Percentiles rank a stretch among this genome's conserved stretches.
phyloP scores from a whole-genome alignment of 2,797 vertebrate genomes.

The Chloroceryle amazona region DNA sequence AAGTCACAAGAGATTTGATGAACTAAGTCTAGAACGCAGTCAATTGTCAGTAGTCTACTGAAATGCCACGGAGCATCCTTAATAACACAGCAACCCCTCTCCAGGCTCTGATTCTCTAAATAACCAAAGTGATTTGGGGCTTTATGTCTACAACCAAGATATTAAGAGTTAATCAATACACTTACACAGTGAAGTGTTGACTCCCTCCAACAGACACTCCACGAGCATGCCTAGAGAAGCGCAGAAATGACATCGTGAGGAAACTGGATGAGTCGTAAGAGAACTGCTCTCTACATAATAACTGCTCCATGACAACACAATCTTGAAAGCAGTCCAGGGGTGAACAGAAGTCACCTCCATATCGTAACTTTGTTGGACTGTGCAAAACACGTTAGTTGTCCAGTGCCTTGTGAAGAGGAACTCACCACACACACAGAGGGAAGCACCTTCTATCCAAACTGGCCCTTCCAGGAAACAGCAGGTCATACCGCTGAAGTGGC shows the following conservation, averaged over 20 bases:
- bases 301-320: not conserved
- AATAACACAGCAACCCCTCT: not conserved
- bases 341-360: not conserved
- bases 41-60: not conserved
- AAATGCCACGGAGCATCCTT: not conserved
- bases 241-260: not conserved
- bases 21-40: not conserved
- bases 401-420: not conserved
- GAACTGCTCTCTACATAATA: not conserved
- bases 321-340: not conserved
- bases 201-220: not conserved
- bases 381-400: not conserved
- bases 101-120: not conserved
- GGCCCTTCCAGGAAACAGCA: not conserved
- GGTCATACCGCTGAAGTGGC: not conserved
- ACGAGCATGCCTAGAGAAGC: not conserved
- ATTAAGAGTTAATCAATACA: not conserved
- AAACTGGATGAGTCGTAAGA: not conserved
- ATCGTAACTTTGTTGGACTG: not conserved
- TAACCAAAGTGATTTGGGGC: not conserved
- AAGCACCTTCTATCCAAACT: not conserved
- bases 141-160: not conserved
- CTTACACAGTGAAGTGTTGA: not conserved
- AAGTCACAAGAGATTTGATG: not conserved
- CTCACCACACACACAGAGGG: fast-evolving